These are phyloP conservation scores for Poeciliopsis retropinna DNA, from an alignment of 2,113 vertebrate genomes.

Conservation along the genomic window DNA sequence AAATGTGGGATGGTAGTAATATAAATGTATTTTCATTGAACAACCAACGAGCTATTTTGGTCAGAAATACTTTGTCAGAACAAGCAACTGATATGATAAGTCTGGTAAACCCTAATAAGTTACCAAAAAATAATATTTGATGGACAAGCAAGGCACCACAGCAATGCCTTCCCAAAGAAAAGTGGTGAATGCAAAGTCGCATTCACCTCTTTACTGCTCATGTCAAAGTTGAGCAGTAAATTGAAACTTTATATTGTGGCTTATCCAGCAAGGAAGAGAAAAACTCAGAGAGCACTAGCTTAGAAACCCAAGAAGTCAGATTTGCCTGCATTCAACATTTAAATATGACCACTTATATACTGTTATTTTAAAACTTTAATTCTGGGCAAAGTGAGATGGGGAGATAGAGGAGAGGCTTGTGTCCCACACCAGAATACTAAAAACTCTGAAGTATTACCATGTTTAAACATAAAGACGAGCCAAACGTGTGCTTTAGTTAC, in stretches of 20 bases:
- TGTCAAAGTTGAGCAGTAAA: not conserved
- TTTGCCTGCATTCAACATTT: not conserved
- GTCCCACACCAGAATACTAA: too few species aligned
- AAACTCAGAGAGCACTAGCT: not conserved
- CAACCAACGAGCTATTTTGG: not conserved
- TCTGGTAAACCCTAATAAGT: too few species aligned
- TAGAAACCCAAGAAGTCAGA: not conserved
- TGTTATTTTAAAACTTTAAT: not conserved
- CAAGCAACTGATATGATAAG: too few species aligned
- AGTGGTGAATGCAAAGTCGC: too few species aligned
- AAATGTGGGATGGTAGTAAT: not conserved
- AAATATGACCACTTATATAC: not conserved
- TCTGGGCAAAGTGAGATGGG: not conserved
- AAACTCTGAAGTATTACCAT: not conserved
- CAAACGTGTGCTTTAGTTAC: slow-evolving; percentile 2
- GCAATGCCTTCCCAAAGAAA: too few species aligned
- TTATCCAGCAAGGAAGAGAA: not conserved
- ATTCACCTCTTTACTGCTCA: not conserved
- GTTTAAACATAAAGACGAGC: slow-evolving; percentile 8
- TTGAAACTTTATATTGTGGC: not conserved
- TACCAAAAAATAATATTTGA: not conserved
- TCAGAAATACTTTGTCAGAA: too few species aligned
- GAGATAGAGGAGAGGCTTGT: too few species aligned
- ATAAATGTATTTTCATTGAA: not conserved
- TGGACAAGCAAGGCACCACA: too few species aligned